These are phyloP conservation scores for Haemorhous mexicanus DNA, from an alignment of 2,113 vertebrate species.

Conservation along the genomic window DNA sequence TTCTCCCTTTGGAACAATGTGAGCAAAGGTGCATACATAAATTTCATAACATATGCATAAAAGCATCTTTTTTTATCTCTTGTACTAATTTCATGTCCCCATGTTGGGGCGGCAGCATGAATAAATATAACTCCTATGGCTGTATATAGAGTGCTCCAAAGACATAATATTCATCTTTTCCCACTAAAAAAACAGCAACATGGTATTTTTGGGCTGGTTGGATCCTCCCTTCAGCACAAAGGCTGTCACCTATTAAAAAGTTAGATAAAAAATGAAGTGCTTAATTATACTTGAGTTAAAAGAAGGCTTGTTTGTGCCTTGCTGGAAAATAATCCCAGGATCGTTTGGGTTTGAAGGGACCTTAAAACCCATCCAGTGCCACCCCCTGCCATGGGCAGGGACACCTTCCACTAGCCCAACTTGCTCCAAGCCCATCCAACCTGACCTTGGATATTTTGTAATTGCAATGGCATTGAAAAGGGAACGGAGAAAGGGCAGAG, in stretches of 20 bases:
- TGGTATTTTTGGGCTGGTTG: not conserved
- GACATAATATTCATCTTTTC: constrained; percentile 20
- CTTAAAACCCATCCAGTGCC: not conserved
- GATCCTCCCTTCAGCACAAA: not conserved
- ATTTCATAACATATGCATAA: constrained; percentile 64
- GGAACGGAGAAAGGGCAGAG: not conserved
- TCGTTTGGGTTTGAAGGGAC: not conserved
- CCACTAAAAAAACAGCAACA: not conserved
- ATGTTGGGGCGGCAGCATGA: not conserved
- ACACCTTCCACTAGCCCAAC: not conserved
- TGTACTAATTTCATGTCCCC: constrained; percentile 49
- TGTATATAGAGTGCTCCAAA: not conserved
- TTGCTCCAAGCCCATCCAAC: not conserved
- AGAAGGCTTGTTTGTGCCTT: not conserved
- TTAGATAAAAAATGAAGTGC: not conserved
- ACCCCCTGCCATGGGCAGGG: not conserved
- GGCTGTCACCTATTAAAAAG: not conserved
- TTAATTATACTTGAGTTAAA: not conserved
- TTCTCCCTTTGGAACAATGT: constrained; percentile 57
- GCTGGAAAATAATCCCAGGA: not conserved
- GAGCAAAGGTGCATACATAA: constrained; percentile 65
- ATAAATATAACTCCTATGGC: constrained; percentile 18
- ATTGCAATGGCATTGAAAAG: not conserved
- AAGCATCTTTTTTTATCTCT: constrained; percentile 56
- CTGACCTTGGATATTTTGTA: not conserved